Conservation (phyloP, 2,888 invertebrate species). For the Atrina japonica region DNA sequence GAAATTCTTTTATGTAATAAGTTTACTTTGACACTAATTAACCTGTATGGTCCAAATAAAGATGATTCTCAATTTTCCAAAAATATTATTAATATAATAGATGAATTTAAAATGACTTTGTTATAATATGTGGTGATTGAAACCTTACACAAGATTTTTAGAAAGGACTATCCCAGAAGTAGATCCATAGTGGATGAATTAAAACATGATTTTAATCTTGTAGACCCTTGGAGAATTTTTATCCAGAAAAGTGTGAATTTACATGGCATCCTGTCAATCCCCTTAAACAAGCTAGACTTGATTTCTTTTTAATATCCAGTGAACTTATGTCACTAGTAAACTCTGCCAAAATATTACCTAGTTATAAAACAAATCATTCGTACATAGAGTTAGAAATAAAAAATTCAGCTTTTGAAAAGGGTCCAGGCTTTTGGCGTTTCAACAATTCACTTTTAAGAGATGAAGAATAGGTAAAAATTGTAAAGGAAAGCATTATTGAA, state of each 20-base stretch:
- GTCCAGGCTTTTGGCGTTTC: slow-evolving; percentile 22
- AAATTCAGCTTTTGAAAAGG: not conserved
- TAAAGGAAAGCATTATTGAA: slow-evolving; percentile 34
- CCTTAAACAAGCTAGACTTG: slow-evolving; percentile 20
- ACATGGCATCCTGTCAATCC: slow-evolving; percentile 19
- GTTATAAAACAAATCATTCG: slow-evolving; percentile 7
- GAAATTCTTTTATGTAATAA: not conserved
- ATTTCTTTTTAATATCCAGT: slow-evolving; percentile 24
- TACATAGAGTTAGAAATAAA: not conserved
- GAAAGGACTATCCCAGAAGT: slow-evolving; percentile 16
- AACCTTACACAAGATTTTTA: slow-evolving; percentile 16
- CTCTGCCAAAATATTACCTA: not conserved
- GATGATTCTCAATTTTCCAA: not conserved
- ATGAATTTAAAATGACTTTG: not conserved
- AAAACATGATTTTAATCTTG: not conserved
- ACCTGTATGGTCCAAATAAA: slow-evolving; percentile 10
- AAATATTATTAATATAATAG: not conserved
- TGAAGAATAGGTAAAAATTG: slow-evolving; percentile 17
- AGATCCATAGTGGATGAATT: slow-evolving; percentile 2
- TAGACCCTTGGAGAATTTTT: slow-evolving; percentile 7
- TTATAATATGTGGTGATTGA: slow-evolving; percentile 32
- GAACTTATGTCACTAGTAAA: not conserved
- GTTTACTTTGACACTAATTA: not conserved
- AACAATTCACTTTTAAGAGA: slow-evolving; percentile 36
- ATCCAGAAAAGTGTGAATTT: slow-evolving; percentile 12